A percentile compares a stretch with the other conserved stretches of the same genome.
Conservation (phyloP, 2,888 invertebrate genomes). For the Polymixis lichenea region DNA sequence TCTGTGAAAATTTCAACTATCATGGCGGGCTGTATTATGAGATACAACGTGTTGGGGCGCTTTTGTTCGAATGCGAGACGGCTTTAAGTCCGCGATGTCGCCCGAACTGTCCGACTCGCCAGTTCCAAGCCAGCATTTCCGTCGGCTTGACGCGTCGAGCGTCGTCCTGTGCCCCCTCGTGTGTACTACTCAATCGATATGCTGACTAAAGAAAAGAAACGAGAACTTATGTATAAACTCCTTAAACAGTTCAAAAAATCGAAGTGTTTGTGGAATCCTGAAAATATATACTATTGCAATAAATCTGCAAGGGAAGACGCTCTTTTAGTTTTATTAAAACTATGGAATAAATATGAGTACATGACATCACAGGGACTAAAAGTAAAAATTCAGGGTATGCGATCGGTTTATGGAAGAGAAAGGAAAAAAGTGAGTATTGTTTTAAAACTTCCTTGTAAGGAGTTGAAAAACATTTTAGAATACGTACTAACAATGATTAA, state of each 20-base stretch:
- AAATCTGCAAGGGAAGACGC: constrained; percentile 7
- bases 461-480: not conserved
- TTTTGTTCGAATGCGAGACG: not conserved
- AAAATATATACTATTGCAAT: constrained; percentile 20
- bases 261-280: constrained; percentile 32
- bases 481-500: not conserved
- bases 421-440: constrained; percentile 44
- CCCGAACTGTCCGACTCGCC: constrained; percentile 15
- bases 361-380: not conserved
- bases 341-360: constrained; percentile 33
- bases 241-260: constrained; percentile 32
- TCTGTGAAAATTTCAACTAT: too few species aligned
- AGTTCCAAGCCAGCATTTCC: constrained; percentile 12
- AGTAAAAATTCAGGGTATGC: constrained; percentile 36
- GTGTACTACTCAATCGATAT: not conserved
- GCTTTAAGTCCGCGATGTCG: not conserved
- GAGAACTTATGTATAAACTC: constrained; percentile 19
- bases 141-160: not conserved
- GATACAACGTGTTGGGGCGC: not conserved
- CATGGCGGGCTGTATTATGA: too few species aligned
- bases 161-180: not conserved
- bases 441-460: not conserved
- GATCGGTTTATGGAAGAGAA: constrained; percentile 31
- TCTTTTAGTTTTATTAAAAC: constrained; percentile 13
- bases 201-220: not conserved